These are phyloP conservation scores for Subanguina moxae DNA, from an alignment of 1,140 invertebrate genomes.

Conservation along the genomic window DNA sequence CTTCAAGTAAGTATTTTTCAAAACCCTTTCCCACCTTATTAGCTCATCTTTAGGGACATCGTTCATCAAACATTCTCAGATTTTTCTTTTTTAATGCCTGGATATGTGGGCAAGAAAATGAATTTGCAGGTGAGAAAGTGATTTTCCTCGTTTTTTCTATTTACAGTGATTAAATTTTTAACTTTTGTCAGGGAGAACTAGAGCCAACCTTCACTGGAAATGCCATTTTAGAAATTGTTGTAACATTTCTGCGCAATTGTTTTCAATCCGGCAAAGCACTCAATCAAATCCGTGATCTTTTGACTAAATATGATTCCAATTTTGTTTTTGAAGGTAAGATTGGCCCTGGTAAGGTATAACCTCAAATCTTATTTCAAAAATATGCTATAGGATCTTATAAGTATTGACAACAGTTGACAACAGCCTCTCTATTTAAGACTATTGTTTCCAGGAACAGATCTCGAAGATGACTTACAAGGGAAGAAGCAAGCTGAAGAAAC, in stretches of 20 bases:
- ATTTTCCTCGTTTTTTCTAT: too few relatives aligned
- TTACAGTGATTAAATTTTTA: slow-evolving; percentile 55
- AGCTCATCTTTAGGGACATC: slow-evolving; percentile 58
- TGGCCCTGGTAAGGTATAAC: too few relatives aligned
- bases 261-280: not conserved
- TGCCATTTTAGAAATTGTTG: slow-evolving; percentile 47
- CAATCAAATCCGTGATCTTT: too few relatives aligned
- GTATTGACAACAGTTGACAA: too few relatives aligned
- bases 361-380: too few relatives aligned
- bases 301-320: slow-evolving; percentile 1
- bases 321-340: not conserved
- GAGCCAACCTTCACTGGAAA: slow-evolving; percentile 45
- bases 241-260: slow-evolving; percentile 31
- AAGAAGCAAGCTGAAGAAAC: too few relatives aligned
- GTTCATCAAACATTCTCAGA: slow-evolving; percentile 62
- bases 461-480: too few relatives aligned
- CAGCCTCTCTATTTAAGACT: too few relatives aligned
- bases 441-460: too few relatives aligned
- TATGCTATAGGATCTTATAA: too few relatives aligned
- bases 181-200: slow-evolving; percentile 52
- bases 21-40: not conserved
- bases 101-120: slow-evolving; percentile 51
- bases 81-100: slow-evolving; percentile 60
- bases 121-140: too few relatives aligned
- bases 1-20: slow-evolving; percentile 37